Evolutionary conservation across 2,888 invertebrate species (phyloP).

Genomic region (Schizotus pectinicornis): DNA sequence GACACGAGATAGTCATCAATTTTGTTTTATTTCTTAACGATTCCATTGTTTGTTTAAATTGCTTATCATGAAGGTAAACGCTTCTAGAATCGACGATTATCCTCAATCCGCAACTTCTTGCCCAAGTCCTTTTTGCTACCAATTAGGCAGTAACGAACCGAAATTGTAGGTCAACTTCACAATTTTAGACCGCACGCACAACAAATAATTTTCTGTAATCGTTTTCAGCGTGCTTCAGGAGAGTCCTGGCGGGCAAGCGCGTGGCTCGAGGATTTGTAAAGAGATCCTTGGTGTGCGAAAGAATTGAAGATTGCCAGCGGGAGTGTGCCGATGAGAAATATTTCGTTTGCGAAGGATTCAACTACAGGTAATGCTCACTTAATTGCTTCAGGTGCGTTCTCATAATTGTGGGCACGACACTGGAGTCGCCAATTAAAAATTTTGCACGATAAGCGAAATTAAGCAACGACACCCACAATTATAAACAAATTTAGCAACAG

Average conservation of each 20-base stretch:
- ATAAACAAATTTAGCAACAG: too few relatives aligned
- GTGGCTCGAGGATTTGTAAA: constrained; percentile 73
- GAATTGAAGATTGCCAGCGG: constrained; percentile 76
- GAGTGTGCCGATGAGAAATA: constrained; percentile 77
- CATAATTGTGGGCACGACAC: not conserved
- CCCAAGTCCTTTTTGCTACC: not conserved
- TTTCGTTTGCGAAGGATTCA: constrained; percentile 84
- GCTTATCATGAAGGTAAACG: constrained; percentile 15
- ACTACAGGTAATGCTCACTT: constrained; percentile 68
- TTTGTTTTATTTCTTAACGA: constrained; percentile 29
- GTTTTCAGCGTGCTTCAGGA: constrained; percentile 77
- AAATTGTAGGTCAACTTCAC: constrained; percentile 5
- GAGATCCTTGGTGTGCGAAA: constrained; percentile 72
- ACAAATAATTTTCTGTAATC: constrained; percentile 25
- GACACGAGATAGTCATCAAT: constrained; percentile 31
- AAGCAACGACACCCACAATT: too few relatives aligned
- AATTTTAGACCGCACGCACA: not conserved
- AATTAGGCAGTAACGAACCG: not conserved
- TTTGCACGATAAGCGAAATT: too few relatives aligned
- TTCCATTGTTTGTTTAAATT: constrained; percentile 32
- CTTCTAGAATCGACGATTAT: not conserved
- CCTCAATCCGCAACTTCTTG: not conserved
- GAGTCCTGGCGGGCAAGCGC: constrained; percentile 76
- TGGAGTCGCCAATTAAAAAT: too few relatives aligned
- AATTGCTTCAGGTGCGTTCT: constrained; percentile 4